Percentiles rank a stretch among this genome's conserved stretches.
phyloP scores from a whole-genome alignment of 2,888 invertebrate genomes.

The Aethes cnicana region DNA sequence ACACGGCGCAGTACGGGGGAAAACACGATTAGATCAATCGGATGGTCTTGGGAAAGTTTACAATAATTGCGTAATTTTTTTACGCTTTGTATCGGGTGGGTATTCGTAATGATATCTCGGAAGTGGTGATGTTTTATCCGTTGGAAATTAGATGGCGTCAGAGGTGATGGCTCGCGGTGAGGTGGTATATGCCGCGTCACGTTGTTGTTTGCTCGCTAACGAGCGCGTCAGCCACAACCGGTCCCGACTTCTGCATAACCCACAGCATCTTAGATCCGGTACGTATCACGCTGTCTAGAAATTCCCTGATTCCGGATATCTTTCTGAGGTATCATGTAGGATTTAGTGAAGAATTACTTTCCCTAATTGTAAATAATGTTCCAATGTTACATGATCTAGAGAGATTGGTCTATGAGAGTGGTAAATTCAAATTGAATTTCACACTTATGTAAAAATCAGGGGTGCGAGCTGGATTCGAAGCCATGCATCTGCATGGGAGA shows the following conservation, averaged over 20 bases:
- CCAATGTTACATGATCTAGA: too few relatives aligned
- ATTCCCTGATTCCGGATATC: slow-evolving; percentile 24
- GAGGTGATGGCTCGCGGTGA: neutral
- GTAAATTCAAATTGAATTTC: too few relatives aligned
- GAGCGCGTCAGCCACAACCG: slow-evolving; percentile 18
- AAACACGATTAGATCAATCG: slow-evolving; percentile 10
- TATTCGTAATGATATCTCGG: slow-evolving; percentile 10
- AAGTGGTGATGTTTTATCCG: slow-evolving; percentile 17
- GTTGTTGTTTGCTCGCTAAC: slow-evolving; percentile 17
- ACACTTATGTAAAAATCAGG: too few relatives aligned
- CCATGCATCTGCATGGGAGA: too few relatives aligned
- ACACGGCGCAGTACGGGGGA: slow-evolving; percentile 14
- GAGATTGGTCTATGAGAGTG: too few relatives aligned
- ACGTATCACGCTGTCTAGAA: slow-evolving; percentile 2
- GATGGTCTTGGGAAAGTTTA: neutral
- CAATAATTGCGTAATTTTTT: slow-evolving; percentile 4
- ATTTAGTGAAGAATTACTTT: too few relatives aligned
- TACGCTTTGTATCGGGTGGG: neutral
- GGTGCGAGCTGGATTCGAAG: too few relatives aligned
- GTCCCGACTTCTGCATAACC: slow-evolving; percentile 17
- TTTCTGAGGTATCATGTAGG: too few relatives aligned
- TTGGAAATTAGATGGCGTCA: slow-evolving; percentile 15
- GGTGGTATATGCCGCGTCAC: slow-evolving; percentile 12
- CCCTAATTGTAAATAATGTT: too few relatives aligned
- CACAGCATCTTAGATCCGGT: slow-evolving; percentile 19